These are phyloP conservation scores for Solea solea DNA, from an alignment of 2,113 vertebrate genomes.

Conservation along the genomic window DNA sequence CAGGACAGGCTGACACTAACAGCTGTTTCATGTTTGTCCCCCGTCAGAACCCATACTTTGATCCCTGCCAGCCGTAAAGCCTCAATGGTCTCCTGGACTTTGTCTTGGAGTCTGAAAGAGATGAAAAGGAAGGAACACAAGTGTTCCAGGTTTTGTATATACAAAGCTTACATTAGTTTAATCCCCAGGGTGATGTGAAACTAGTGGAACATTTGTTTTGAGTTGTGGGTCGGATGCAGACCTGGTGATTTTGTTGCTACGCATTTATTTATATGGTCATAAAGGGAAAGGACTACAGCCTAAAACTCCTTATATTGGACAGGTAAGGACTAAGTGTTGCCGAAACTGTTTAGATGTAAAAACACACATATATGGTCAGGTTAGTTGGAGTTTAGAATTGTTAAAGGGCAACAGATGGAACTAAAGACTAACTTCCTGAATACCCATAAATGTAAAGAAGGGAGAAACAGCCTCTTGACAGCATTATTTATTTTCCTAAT, in stretches of 20 bases:
- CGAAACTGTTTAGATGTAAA: neutral
- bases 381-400: neutral
- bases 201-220: neutral
- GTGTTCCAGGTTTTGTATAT: neutral
- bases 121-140: neutral
- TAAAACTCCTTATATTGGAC: neutral
- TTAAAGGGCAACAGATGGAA: neutral
- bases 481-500: too few relatives aligned
- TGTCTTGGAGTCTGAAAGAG: constrained; percentile 89
- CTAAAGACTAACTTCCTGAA: neutral
- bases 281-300: neutral
- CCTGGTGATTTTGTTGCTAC: neutral
- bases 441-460: neutral
- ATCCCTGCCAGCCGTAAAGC: constrained; percentile 94
- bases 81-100: constrained; percentile 97
- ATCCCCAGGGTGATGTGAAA: neutral
- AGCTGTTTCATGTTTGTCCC: constrained; percentile 96
- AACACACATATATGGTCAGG: neutral
- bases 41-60: constrained; percentile 97
- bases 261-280: neutral
- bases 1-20: constrained; percentile 96
- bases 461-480: neutral
- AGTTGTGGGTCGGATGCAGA: neutral
- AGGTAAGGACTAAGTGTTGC: neutral
- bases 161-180: neutral